Evolutionary conservation across 64 coral and sea anemone species (phyloP).

Genomic region (Pocillopora verrucosa): DNA sequence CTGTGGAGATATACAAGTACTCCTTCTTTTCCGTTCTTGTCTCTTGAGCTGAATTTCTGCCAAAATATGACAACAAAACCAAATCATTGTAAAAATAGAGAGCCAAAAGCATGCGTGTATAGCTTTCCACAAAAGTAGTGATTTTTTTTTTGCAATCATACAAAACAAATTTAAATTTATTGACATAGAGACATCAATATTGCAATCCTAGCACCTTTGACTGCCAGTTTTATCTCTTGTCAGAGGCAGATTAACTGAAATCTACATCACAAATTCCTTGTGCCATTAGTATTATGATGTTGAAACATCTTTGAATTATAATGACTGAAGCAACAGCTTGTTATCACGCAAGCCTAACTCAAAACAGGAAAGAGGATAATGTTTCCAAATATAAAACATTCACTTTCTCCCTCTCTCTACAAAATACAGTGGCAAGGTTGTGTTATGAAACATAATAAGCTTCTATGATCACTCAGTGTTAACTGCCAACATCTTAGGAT

Average conservation of each 20-base stretch:
- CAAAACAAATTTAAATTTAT: not conserved
- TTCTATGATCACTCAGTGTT: no score
- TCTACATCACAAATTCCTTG: not conserved
- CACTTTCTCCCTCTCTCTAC: not conserved
- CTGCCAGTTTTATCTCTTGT: no score
- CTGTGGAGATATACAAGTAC: constrained; percentile 81
- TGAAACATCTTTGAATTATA: not conserved
- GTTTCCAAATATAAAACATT: not conserved
- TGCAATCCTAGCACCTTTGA: not conserved
- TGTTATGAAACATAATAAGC: no score
- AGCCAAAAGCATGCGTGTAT: not conserved
- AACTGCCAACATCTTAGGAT: no score
- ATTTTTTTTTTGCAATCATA: not conserved
- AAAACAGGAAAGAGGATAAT: not conserved
- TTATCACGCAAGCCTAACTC: not conserved
- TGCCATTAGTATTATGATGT: not conserved
- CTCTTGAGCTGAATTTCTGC: constrained; percentile 88
- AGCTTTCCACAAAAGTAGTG: not conserved
- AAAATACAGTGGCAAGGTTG: not conserved
- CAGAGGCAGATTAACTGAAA: no score
- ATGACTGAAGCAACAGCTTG: not conserved
- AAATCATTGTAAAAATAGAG: not conserved
- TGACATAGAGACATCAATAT: not conserved
- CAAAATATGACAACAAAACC: not conserved
- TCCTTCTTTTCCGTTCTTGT: constrained; percentile 87